Base-by-base conservation (phyloP, 2,888 invertebrate genomes). In the Trichogramma evanescens region DNA sequence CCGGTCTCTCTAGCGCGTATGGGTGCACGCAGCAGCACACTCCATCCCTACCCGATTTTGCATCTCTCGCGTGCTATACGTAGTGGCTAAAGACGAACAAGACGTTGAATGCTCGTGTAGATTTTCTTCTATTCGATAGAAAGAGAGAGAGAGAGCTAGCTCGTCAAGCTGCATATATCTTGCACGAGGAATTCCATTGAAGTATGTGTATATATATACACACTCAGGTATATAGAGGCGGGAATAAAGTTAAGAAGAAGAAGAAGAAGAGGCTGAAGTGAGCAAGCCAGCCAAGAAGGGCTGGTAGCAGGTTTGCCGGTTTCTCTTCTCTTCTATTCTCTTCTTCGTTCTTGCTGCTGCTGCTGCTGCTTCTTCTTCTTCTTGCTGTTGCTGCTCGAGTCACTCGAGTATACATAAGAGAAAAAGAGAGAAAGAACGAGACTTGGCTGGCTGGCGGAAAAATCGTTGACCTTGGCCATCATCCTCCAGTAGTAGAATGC, bases 401-500 rank as follows among this genome's bases (percentile, higher is more conserved):
- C 26, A 26, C 26, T 26, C 26, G 26, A 26, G 63, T 56, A 64
- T 59, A 63, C 55, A 50, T 59, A 61, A 56, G 62, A 56, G 57
- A 53, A 42, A 44, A 50, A 50, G 46, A 43, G 38, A 42, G 61
- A 39, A 44, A 10, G 54, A 40, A 49, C 50, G 13, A 56, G 50
- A 49, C 41, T 43, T 56, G 26, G 26, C 26, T 26, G 26, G 26
- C 26, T 26, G 26, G 26, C 26, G 26, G 26, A 2, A 26, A 26
- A 9, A 10, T 6, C 10, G 43, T 38, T 13, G 50, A 50, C n/a
- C 45, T 45, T n/a, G 9, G 26, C 68, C 66, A 67, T 61, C 66
- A 43, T 62, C 53, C 26, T 26, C 26, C 26, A 26, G 61, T 51
- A 50, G 57, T 55, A 60, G 54, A 55, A 63, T 66, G 54, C 58